Evolutionary conservation across 2,113 vertebrate genomes (phyloP), one percentile per base, ranked within the genome.

Genomic region (Cyanoderma ruficeps): DNA sequence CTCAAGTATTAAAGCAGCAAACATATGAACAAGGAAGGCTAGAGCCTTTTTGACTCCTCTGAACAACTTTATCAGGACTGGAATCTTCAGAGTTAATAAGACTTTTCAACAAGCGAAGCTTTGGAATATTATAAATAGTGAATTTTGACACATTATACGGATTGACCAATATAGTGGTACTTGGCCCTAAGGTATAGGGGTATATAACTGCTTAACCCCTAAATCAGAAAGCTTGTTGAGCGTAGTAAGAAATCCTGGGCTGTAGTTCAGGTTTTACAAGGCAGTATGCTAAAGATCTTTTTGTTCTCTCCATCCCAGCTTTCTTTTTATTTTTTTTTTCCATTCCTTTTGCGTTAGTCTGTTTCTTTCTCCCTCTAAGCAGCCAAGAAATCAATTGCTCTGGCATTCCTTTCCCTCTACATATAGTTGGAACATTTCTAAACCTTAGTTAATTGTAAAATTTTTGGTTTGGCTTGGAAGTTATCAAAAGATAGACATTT

Each of bases 381-480:
- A 91, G 87, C 80, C 89, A 91, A 75, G 72, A 95, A 91, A 94
- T 70, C 80, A 71, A 64, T 63, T 86, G 41, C 14, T 85, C 55
- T 95, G 67, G 30, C 79, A 92, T 80, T 92, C 80, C 74, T 87
- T 93, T 96, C 44, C 42, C 27, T 63, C 50, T 94, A 59, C 35
- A 37, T 79, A 67, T 55, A 84, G 30, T 14, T 89, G 65, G 52
- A 87, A 82, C 44, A 59, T 64, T 92, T 94, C 55, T 91, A 78
- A 96, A 89, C 17, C 50, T 78, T 56, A 63, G 31, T 87, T 88
- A 71, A 81, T 56, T 56, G 30, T 63, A 70, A 77, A 80, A 46
- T 46, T 90, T 89, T 89, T 83, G 61, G 42, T 94, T 94, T 92
- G 61, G 41, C n/a, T 94, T 94, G 68, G 60, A 92, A 63, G 39